Conservation (phyloP, 1,140 invertebrate species). For the Aplysia californica region DNA sequence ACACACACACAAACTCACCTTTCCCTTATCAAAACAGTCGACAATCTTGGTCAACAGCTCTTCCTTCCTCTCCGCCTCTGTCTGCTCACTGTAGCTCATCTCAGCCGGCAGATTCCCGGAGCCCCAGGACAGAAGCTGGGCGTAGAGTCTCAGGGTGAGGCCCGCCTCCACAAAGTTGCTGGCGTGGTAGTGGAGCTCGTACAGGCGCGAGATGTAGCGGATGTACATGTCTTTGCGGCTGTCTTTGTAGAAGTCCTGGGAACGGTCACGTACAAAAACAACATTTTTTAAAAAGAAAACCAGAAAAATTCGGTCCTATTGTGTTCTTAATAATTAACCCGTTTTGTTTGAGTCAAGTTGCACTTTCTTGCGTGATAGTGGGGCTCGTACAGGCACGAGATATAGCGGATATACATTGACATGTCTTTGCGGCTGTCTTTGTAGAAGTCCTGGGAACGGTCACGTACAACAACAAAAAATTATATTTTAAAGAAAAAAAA, state of each 20-base stretch:
- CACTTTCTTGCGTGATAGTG: conserved; percentile 54
- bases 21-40: conserved; percentile 62
- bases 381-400: conserved; percentile 61
- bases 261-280: no score
- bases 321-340: no score
- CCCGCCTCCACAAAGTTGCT: conserved; percentile 63
- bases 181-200: conserved; percentile 55
- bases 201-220: conserved; percentile 64
- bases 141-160: conserved; percentile 69
- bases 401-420: conserved; percentile 59
- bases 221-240: conserved; percentile 64
- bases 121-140: conserved; percentile 61
- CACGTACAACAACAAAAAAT: no score
- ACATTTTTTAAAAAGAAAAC: neutral
- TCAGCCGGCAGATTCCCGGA: conserved; percentile 45
- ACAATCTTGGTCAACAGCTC: conserved; percentile 57
- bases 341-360: no score
- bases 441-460: conserved; percentile 77
- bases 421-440: conserved; percentile 61
- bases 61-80: conserved; percentile 63
- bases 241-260: conserved; percentile 76
- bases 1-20: conserved; percentile 49
- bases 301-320: no score
- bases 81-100: conserved; percentile 74
- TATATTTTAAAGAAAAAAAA: neutral